Evolutionary conservation across 2,113 vertebrate species (phyloP).

Genomic region (Trochalopteron elliotii): DNA sequence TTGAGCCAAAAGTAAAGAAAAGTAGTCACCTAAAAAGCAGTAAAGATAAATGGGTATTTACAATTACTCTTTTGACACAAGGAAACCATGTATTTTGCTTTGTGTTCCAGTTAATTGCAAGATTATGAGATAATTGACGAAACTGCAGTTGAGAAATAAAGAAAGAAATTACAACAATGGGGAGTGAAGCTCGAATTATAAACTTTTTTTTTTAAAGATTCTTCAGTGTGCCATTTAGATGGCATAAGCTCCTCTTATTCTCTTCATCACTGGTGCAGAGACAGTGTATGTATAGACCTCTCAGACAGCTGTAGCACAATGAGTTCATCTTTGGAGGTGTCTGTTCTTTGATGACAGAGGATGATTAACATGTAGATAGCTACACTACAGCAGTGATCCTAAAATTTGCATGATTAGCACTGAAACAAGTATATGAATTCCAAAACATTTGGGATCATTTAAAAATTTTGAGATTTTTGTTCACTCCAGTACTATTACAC

Average conservation of each 20-base stretch:
- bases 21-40: neutral
- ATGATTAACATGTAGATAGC: neutral
- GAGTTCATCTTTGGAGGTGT: neutral
- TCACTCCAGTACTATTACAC: neutral
- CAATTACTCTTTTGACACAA: neutral
- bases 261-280: neutral
- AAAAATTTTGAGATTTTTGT: neutral
- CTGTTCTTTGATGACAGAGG: neutral
- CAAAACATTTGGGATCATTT: neutral
- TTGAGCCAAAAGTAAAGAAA: neutral
- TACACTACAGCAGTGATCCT: neutral
- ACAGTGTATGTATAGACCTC: neutral
- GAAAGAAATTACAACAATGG: neutral
- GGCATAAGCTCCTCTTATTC: neutral
- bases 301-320: fast-evolving
- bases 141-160: neutral
- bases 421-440: neutral
- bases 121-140: neutral
- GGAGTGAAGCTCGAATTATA: neutral
- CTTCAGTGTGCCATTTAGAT: neutral
- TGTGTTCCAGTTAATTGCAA: neutral
- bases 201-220: fast-evolving
- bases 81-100: neutral
- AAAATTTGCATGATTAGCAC: neutral
- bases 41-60: neutral